These are phyloP conservation scores for Goniozus legneri DNA, from an alignment of 1,140 invertebrate genomes.

Conservation along the genomic window DNA sequence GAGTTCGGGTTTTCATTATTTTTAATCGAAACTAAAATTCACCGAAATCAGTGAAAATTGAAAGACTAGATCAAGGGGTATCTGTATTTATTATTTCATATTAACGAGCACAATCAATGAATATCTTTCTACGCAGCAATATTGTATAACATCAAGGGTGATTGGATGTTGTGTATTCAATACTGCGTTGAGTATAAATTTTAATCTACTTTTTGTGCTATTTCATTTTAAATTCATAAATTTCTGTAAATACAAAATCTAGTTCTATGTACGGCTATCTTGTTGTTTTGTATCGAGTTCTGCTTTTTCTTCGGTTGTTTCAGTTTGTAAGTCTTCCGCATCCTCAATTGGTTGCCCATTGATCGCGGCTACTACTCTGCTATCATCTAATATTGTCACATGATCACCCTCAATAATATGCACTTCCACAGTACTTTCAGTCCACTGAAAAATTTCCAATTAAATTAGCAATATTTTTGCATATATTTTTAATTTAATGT, in stretches of 20 bases:
- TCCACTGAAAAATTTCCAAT: slow-evolving; percentile 31
- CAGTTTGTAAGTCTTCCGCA: slow-evolving; percentile 30
- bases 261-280: slow-evolving; percentile 3
- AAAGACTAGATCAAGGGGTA: too few species aligned
- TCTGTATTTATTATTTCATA: too few species aligned
- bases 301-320: slow-evolving; percentile 20
- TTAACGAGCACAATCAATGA: too few species aligned
- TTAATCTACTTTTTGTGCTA: too few species aligned
- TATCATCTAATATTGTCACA: slow-evolving; percentile 64
- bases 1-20: too few species aligned
- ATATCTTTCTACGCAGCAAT: too few species aligned
- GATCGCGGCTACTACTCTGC: slow-evolving; percentile 61
- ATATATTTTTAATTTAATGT: background rate
- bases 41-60: too few species aligned
- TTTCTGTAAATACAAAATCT: slow-evolving; percentile 1
- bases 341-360: slow-evolving; percentile 51
- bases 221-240: background rate
- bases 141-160: too few species aligned
- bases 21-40: too few species aligned
- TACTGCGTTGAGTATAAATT: too few species aligned
- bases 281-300: slow-evolving; percentile 1
- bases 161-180: too few species aligned
- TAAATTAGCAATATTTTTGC: background rate
- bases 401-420: slow-evolving; percentile 61
- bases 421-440: slow-evolving; percentile 33